These are phyloP conservation scores for Echinometra lucunter DNA, from an alignment of 53 echinoderm and acorn worm species.

Conservation along the genomic window DNA sequence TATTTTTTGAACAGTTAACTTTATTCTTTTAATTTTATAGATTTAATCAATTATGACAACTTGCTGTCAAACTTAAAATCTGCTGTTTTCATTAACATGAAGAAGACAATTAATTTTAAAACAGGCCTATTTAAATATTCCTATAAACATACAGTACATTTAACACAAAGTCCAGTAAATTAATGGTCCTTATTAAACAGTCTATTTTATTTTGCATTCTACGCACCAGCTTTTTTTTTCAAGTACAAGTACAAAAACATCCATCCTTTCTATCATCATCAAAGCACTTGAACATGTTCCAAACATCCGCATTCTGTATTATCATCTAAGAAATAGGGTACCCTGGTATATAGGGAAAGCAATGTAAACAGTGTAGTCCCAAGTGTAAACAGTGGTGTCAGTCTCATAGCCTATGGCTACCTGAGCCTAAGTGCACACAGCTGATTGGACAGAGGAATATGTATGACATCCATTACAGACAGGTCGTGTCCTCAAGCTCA, in stretches of 20 bases:
- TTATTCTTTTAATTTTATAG: too few species aligned
- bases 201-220: too few species aligned
- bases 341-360: neutral
- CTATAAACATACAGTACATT: too few species aligned
- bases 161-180: too few species aligned
- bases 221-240: too few species aligned
- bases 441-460: constrained; percentile 34
- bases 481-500: too few species aligned
- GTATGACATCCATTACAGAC: constrained; percentile 35
- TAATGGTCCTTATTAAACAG: neutral
- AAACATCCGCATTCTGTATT: neutral
- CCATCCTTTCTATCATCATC: neutral
- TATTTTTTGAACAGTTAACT: too few species aligned
- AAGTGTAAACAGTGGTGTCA: constrained; percentile 24
- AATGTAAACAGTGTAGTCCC: constrained; percentile 39
- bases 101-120: too few species aligned
- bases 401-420: constrained; percentile 40
- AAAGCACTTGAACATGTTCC: neutral
- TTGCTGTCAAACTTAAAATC: too few species aligned
- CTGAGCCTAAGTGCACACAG: constrained; percentile 13
- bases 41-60: too few species aligned
- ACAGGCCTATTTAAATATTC: too few species aligned
- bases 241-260: neutral
- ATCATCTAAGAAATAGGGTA: neutral
- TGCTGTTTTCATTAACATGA: too few species aligned